Base-by-base conservation (phyloP, 2,797 vertebrate species). In the Pseudochirops corinnae region DNA sequence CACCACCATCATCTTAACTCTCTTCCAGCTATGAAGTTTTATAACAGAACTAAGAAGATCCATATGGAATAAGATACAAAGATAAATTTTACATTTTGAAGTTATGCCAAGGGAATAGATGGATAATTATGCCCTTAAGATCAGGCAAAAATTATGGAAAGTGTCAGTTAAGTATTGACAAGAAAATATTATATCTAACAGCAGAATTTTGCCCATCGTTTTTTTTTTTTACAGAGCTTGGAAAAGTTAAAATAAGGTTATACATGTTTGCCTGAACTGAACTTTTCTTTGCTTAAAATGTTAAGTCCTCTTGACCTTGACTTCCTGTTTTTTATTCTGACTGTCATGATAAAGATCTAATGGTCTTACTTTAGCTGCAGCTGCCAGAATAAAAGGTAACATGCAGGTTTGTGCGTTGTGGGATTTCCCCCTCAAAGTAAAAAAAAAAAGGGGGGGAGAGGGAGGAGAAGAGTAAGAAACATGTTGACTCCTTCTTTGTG, bases 401-500 rank as follows among this genome's bases (percentile, higher is more conserved):
- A 94, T 82, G 93, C 95, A 97, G 93, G 94, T 97, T 98, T 91
- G 90, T 90, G 91, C 90, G 56, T 60, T 93, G 95, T 18, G 93
- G 33, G 91, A 62, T 93, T 55, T 93, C 14, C 0, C 97, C 93
- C n/a, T 57, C 93, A 92, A 95, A 97, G 96, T 95, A 58, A 50
- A 55, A 90, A 96, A 96, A 74, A 90, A 98, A 62, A 67, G 16
- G 13, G 2, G n/a, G n/a, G 74, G 9, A 87, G 10, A 87, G 21
- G 74, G 74, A 93, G 92, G 94, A 91, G 92, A 97, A 96, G 97
- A 97, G 95, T 97, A 97, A 97, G 97, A 96, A 97, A 97, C 94
- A 96, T 95, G 96, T 98, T 98, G 95, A 97, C 98, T 98, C 97
- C 98, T 98, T 98, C 98, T 97, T 98, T 98, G 99, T 99, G 99